Conservation (phyloP, 2,797 vertebrate genomes). For the Pelobates cultripes region DNA sequence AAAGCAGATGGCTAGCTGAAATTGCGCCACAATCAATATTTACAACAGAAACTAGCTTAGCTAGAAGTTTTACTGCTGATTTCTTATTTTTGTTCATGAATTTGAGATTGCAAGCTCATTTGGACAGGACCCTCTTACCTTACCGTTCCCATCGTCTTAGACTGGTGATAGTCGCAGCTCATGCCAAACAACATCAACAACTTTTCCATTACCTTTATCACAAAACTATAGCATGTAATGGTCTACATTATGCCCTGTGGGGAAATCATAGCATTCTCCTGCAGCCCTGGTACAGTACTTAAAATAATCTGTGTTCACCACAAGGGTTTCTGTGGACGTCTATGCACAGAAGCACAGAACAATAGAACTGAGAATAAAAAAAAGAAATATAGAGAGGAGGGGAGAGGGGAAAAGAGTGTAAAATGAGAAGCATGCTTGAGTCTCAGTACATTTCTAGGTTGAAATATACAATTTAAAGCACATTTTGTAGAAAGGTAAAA, state of each 20-base stretch:
- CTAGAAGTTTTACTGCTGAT: too few species aligned
- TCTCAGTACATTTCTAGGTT: not conserved
- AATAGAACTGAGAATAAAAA: not conserved
- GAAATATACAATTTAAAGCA: not conserved
- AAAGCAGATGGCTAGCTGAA: too few species aligned
- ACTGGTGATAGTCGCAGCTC: too few species aligned
- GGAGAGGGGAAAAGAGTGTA: not conserved
- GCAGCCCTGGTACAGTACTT: not conserved
- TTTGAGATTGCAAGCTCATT: too few species aligned
- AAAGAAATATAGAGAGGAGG: not conserved
- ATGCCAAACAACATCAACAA: too few species aligned
- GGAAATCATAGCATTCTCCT: not conserved
- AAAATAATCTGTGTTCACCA: not conserved
- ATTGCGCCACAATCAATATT: too few species aligned
- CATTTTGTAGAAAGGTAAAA: not conserved
- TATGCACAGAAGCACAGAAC: not conserved
- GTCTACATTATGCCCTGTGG: not conserved
- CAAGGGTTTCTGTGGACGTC: not conserved
- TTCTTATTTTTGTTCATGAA: too few species aligned
- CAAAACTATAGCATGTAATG: too few species aligned
- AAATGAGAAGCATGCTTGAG: not conserved
- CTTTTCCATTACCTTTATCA: too few species aligned
- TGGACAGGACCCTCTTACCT: too few species aligned
- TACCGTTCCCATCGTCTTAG: too few species aligned
- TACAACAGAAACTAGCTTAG: too few species aligned